Evolutionary conservation across 1,140 invertebrate genomes (phyloP), one percentile per base, ranked within the genome.

Genomic region (Pantala flavescens): DNA sequence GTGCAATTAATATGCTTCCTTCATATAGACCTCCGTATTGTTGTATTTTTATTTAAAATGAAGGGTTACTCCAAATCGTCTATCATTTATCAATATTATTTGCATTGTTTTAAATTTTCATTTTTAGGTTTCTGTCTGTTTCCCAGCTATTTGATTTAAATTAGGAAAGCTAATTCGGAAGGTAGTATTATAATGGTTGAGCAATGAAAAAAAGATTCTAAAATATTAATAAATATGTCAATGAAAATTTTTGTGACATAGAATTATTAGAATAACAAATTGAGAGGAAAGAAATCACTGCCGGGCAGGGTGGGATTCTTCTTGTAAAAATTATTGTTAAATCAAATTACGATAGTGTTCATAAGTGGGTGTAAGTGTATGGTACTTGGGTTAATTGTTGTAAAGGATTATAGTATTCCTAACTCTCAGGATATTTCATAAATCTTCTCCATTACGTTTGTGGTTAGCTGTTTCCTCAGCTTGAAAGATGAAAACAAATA

Each of bases 251-350:
- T 36, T 36, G 28, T 36, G 28, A 36, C 3, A 36, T 36, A 36
- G 28, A 36, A 36, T 36, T 5, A 36, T 36, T 36, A 36, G 28
- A 36, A 36, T 36, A 36, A 36, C 28, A 63, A 63, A 63, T 63
- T 19, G 49, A 63, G 49, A 63, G 49, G 28, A 63, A 63, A 63
- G 49, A 63, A 63, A 63, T 63, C 49, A 63, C 49, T 63, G 49
- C 49, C 49, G 49, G 49, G 49, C 49, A 63, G 49, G n/a, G 49
- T 63, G 49, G n/a, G 49, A 63, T 63, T 63, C 49, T 63, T 63
- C 49, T 63, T 21, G 49, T 63, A 63, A 63, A 63, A 63, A 63
- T 21, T 3, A 3, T 63, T 3, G 3, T 63, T 7, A 63, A 63
- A 7, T 12, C 49, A 63, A 63, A 7, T 7, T 7, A 63, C 12